Evolutionary conservation across 2,113 vertebrate genomes (phyloP), one percentile per base, ranked within the genome.

Genomic region (Callaeas wilsoni): DNA sequence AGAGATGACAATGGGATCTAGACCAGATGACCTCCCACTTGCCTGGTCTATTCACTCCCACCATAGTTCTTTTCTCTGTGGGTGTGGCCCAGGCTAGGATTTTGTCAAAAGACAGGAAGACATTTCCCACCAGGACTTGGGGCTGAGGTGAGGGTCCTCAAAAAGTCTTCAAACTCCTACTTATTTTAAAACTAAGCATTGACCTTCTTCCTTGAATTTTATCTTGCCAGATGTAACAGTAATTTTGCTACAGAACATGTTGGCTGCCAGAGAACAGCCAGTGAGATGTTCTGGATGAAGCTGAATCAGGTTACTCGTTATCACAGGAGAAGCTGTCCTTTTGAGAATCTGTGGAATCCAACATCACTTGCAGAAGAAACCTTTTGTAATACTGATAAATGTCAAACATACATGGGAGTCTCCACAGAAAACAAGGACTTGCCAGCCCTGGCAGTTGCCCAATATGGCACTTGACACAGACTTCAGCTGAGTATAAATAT

Each of bases 391-490:
- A 80, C 42, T 86, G 71, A 84, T 50, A 92, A 94, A 86, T 84
- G 35, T 84, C 2, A 4, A 52, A 29, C 15, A 63, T 65, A 50
- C 19, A 13, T 52, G 60, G 42, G 42, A 77, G 27, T 92, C 65
- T 94, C 60, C 27, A 57, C 50, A 67, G 59, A 89, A 94, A 92
- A 89, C 29, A 96, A 63, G 64, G 60, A 70, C 42, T 74, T 93
- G 60, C 30, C 81, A 89, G 21, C 30, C 37, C 35, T 74, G 79
- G 68, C 35, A 55, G 23, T 46, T 86, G 17, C 47, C 46, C 71
- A 83, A 2, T 69, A 52, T 11, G 23, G 67, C 71, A 84, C 80
- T 88, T 88, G 68, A 92, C 39, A 39, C 59, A 64, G 39, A 84
- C 39, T 77, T 82, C 59, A 93, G 50, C 41, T 35, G 35, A 69